A percentile compares a stretch with the other conserved stretches of the same genome.
These are phyloP conservation scores for Psilopogon haemacephalus DNA, from an alignment of 2,113 vertebrate species.

Conservation along the genomic window DNA sequence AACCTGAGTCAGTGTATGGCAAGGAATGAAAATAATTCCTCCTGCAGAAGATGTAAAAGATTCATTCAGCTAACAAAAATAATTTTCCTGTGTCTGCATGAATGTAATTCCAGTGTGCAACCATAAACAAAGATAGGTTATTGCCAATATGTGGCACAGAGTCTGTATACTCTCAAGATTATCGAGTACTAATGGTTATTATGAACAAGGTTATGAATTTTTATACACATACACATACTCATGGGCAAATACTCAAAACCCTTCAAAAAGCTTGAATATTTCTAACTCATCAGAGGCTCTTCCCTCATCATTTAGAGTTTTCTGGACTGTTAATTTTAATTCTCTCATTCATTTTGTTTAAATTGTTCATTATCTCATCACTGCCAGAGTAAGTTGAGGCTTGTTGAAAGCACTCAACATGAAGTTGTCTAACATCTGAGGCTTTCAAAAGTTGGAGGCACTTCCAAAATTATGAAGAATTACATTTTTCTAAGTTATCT, in stretches of 20 bases:
- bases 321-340: constrained; percentile 64
- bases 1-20: not conserved
- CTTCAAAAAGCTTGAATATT: constrained; percentile 27
- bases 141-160: not conserved
- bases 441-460: constrained; percentile 9
- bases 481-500: not conserved
- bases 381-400: not conserved
- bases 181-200: not conserved
- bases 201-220: constrained; percentile 24
- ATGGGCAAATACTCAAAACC: constrained; percentile 6
- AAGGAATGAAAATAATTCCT: not conserved
- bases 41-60: not conserved
- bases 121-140: constrained; percentile 3
- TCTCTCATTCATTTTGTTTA: constrained; percentile 50
- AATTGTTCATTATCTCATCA: constrained; percentile 51
- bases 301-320: constrained; percentile 44
- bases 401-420: constrained; percentile 23
- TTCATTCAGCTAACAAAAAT: not conserved
- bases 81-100: not conserved
- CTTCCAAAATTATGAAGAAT: not conserved
- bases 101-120: not conserved
- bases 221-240: not conserved
- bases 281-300: constrained; percentile 14
- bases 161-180: not conserved
- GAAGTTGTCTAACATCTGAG: constrained; percentile 33